Conservation (phyloP, 2,797 vertebrate genomes). For the Enteromius viviparus region DNA sequence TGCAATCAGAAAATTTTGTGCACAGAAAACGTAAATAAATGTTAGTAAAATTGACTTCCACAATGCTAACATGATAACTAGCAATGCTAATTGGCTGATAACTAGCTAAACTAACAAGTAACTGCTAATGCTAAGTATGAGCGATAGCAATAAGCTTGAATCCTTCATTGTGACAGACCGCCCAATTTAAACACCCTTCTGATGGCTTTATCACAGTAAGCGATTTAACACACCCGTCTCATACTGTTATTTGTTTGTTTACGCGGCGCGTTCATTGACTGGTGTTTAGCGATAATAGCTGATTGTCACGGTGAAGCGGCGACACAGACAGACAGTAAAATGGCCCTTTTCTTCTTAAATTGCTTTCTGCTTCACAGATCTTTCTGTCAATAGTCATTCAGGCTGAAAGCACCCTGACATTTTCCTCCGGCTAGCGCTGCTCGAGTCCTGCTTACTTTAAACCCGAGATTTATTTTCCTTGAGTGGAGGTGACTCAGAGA, state of each 20-base stretch:
- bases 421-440: conserved; percentile 24
- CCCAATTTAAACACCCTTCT: background rate
- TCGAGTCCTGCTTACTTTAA: conserved; percentile 19
- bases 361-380: conserved; percentile 41
- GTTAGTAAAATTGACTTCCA: background rate
- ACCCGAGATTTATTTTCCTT: conserved; percentile 24
- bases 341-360: conserved; percentile 34
- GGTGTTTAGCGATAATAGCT: conserved; percentile 9
- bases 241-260: conserved; percentile 33
- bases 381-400: conserved; percentile 41
- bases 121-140: background rate
- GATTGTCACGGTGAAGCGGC: background rate
- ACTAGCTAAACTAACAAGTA: background rate
- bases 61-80: background rate
- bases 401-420: conserved; percentile 33
- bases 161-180: background rate
- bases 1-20: no score
- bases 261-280: no score
- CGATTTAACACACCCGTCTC: background rate
- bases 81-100: background rate
- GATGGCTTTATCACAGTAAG: background rate
- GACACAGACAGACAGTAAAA: background rate
- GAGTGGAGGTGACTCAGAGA: conserved; percentile 24
- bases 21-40: background rate
- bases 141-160: background rate